Base-by-base conservation (phyloP, 2,888 invertebrate genomes). In the Cabera pusaria region DNA sequence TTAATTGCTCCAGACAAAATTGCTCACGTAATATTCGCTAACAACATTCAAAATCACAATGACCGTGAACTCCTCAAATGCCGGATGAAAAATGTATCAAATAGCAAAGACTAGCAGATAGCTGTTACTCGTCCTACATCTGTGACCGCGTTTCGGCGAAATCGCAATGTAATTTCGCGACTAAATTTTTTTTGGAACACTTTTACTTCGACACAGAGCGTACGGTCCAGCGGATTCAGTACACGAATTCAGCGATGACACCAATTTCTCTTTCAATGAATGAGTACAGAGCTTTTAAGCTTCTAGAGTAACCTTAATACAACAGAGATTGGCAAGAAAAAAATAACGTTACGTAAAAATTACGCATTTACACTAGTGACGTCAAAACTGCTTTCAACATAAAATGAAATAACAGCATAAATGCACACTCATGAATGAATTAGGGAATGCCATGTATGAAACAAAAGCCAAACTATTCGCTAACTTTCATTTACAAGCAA, bases 81-180 rank as follows among this genome's bases (percentile, higher is more conserved):
- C 54, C 75, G 66, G 72, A 77, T 72, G 56, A 62, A 59, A 67
- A 66, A 68, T 64, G 64, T 68, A 70, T 72, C 71, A 45, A 49
- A 44, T 37, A 69, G 73, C 67, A 77, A 72, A 70, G 73, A 71
- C 62, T 73, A 77, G 72, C 74, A 71, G 69, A 78, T 80, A 79
- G 82, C 88, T 80, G 88, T 87, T 80, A 80, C 76, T 84, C 79
- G 86, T 73, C 87, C 87, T 71, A 88, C 84, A 82, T 86, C 62
- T 44, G 52, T 72, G 78, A 74, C 87, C 88, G 72, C 74, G 86
- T 84, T 85, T 68, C 73, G 70, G 83, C 84, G 82, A 87, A 87
- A 87, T 86, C 83, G 87, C 87, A 81, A 85, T 84, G 85, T 83
- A 85, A 86, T 86, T 88, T 88, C 74, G 88, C 87, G 82, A 85